Base-by-base conservation (phyloP, 2,888 invertebrate genomes). In the Cylloceria caligata region DNA sequence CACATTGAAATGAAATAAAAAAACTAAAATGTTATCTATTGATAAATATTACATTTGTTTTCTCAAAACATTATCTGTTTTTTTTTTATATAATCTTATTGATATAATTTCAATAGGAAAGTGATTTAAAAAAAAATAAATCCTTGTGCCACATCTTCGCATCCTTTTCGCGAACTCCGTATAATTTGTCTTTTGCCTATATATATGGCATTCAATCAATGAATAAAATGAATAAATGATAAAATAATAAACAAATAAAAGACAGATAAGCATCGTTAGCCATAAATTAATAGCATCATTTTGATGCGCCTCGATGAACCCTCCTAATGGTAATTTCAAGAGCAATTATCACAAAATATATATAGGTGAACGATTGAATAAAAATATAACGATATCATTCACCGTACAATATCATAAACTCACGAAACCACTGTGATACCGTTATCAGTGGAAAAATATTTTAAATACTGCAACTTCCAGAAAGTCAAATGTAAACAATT, bases 291-390 rank as follows among this genome's bases (percentile, higher is more conserved):
- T 52, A 24, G 21, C 52, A 52, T 52, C 2, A 52, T 13, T 52
- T 52, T 4, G 9, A 3, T 19, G 5, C 11, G 2, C 7, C 52
- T 21, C 24, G 24, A 24, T 52, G 24, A 52, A n/a, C 13, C 11
- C 52, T 13, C 24, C 21, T 11, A 52, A 52, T 21, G 21, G 1
- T 13, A 24, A 13, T 21, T 52, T 11, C 11, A 11, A 16, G n/a
- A 60, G 60, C 60, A 16, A 60, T 60, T 36, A 34, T n/a, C n/a
- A n/a, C n/a, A 34, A 34, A 9, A 16, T 11, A 36, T 16, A 60
- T 19, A 19, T 7, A 34, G 34, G 9, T 16, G 11, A 55, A 27
- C 5, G 19, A 34, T 60, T 2, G 9, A 24, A 21, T 13, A 11
- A 11, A 16, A 3, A 1, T 1, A 0, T 24, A n/a, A n/a, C n/a